These are phyloP conservation scores for Eilema griseolum DNA, from an alignment of 2,888 invertebrate species.

Conservation along the genomic window DNA sequence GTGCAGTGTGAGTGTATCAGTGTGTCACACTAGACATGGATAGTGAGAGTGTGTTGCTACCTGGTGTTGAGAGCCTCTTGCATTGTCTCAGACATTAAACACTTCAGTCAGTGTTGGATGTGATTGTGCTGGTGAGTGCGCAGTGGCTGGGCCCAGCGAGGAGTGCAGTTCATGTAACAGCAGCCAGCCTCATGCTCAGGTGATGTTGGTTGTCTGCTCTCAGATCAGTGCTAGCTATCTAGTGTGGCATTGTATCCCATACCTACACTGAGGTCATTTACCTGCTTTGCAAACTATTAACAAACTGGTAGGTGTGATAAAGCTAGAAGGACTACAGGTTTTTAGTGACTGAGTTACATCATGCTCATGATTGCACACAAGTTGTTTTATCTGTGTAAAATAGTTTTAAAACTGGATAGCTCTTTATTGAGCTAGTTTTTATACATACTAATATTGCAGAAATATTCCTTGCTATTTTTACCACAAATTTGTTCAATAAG, in stretches of 20 bases:
- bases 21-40: slow-evolving; percentile 56
- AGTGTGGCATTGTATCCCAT: slow-evolving; percentile 41
- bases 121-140: slow-evolving; percentile 51
- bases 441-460: slow-evolving; percentile 16
- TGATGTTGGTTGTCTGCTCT: slow-evolving; percentile 38
- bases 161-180: slow-evolving; percentile 52
- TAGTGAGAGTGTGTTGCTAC: slow-evolving; percentile 58
- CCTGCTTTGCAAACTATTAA: slow-evolving; percentile 54
- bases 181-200: slow-evolving; percentile 60
- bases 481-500: background rate
- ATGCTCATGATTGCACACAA: slow-evolving; percentile 54
- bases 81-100: slow-evolving; percentile 48
- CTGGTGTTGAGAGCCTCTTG: slow-evolving; percentile 45
- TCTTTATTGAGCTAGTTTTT: slow-evolving; percentile 42
- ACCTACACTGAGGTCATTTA: slow-evolving; percentile 54
- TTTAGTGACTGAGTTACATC: slow-evolving; percentile 58
- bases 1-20: slow-evolving; percentile 60
- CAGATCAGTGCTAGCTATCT: slow-evolving; percentile 5
- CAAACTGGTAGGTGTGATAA: slow-evolving; percentile 56
- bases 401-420: slow-evolving; percentile 48
- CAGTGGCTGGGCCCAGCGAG: slow-evolving; percentile 25
- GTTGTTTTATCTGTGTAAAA: slow-evolving; percentile 55
- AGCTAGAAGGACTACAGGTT: slow-evolving; percentile 55
- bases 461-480: background rate
- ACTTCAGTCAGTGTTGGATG: slow-evolving; percentile 57